phyloP scores from a whole-genome alignment of 2,888 invertebrate species.

The Xiphydria camelus region DNA sequence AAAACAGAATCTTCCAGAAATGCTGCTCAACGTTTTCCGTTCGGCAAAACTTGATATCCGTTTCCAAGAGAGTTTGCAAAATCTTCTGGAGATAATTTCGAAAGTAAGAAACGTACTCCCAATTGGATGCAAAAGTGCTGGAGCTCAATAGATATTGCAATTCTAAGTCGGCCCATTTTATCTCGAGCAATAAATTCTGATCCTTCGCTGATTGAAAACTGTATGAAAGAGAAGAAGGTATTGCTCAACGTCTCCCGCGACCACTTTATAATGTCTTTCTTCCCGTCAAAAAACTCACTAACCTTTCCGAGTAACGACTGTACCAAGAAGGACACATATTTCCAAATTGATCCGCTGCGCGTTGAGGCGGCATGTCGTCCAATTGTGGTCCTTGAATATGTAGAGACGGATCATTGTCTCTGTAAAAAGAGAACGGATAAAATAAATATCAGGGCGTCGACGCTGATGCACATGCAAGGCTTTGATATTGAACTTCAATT shows the following conservation, averaged over 20 bases:
- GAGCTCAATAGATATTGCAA: slow-evolving; percentile 67
- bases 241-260: too few relatives aligned
- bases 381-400: slow-evolving; percentile 36
- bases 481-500: slow-evolving; percentile 3
- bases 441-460: neutral
- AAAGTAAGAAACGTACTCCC: slow-evolving; percentile 68
- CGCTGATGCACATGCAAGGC: neutral
- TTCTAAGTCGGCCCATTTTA: slow-evolving; percentile 71
- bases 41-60: slow-evolving; percentile 85
- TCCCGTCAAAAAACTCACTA: slow-evolving; percentile 7
- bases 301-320: slow-evolving; percentile 63
- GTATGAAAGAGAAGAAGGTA: slow-evolving; percentile 16
- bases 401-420: neutral
- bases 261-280: too few relatives aligned
- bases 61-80: slow-evolving; percentile 69
- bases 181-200: slow-evolving; percentile 67
- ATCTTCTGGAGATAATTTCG: slow-evolving; percentile 71
- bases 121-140: slow-evolving; percentile 66
- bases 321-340: slow-evolving; percentile 63
- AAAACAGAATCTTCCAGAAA: slow-evolving; percentile 89
- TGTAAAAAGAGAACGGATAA: neutral
- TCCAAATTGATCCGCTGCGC: slow-evolving; percentile 60
- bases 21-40: slow-evolving; percentile 85
- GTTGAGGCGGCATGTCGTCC: slow-evolving; percentile 36
- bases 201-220: slow-evolving; percentile 66